Base-by-base conservation (phyloP, 2,797 vertebrate species). In the Remorina albescens region DNA sequence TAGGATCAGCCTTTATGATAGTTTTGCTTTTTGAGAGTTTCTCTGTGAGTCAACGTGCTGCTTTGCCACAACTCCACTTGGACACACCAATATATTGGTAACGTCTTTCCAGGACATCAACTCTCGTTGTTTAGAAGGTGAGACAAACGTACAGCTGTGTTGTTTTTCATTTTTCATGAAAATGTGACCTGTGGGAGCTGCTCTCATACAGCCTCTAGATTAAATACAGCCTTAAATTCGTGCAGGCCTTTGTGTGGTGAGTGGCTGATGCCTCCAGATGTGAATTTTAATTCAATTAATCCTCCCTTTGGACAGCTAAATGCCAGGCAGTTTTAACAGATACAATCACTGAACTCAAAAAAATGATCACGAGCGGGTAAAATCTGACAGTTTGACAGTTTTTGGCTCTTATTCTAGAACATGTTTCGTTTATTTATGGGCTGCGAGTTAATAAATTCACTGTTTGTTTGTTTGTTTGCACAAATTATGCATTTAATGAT, bases 401-500 rank as follows among this genome's bases (percentile, higher is more conserved):
- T 30, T 55, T 36, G 72, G 36, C 65, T 63, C 18, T 1, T 19
- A 74, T 19, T 72, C 23, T 21, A 30, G 8, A 67, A 30, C 2
- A 16, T 16, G 61, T 36, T 55, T 66, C 16, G 19, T 44, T 74
- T 2, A 73, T 62, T 58, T 13, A 56, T 58, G 26, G 51, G 10
- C 0, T 0, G 7, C 16, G 16, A 8, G 54, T 44, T 67, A 0
- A 8, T 37, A 37, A 15, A 57, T 44, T 64, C n/a, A n/a, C 5
- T 10, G 34, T 55, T 59, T 8, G 1, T 74, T 46, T 56, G 25
- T 55, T 66, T 41, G 25, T 19, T n/a, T n/a, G n/a, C n/a, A 30
- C 28, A 19, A 67, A 51, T 72, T 57, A 57, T 34, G 66, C 47
- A n/a, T 64, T 59, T 19, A 16, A 44, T n/a, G n/a, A 44, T n/a